Conservation (phyloP, 2,888 invertebrate species). For the Diadegma fenestrale region DNA sequence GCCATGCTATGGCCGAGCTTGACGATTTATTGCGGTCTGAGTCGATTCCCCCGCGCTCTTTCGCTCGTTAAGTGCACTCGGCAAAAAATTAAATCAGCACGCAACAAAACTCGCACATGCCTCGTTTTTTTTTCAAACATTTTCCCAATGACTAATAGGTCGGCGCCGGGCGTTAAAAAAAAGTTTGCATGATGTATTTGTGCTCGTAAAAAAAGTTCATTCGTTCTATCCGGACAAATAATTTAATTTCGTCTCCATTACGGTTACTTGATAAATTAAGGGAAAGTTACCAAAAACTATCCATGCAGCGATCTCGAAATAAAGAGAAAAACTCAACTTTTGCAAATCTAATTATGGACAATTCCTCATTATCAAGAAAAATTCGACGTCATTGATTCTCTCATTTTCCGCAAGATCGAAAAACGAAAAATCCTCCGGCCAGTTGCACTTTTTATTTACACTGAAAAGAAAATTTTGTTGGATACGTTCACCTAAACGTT, state of each 20-base stretch:
- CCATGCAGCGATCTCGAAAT: not conserved
- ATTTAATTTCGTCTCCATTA: conserved; percentile 1
- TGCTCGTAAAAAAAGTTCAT: conserved; percentile 11
- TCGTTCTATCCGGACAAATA: not conserved
- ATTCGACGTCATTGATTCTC: not conserved
- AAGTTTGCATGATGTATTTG: conserved; percentile 11
- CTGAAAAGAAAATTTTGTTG: no score
- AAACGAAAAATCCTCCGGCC: not conserved
- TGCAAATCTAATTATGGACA: not conserved
- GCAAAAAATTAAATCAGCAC: conserved; percentile 58
- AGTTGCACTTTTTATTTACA: not conserved
- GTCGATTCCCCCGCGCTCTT: conserved; percentile 16
- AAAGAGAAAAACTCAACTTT: not conserved
- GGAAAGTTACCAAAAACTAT: conserved; percentile 13
- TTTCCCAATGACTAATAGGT: conserved; percentile 36
- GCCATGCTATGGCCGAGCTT: conserved; percentile 10
- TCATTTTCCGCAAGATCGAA: not conserved
- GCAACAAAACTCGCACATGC: conserved; percentile 39
- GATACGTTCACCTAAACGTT: no score
- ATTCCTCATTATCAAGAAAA: not conserved
- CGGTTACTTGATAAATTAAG: not conserved
- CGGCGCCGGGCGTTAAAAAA: conserved; percentile 14
- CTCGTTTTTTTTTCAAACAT: conserved; percentile 11
- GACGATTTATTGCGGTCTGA: conserved; percentile 58
- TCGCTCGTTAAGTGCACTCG: conserved; percentile 40